Conservation (phyloP, 2,797 vertebrate species). For the Gila robusta region DNA sequence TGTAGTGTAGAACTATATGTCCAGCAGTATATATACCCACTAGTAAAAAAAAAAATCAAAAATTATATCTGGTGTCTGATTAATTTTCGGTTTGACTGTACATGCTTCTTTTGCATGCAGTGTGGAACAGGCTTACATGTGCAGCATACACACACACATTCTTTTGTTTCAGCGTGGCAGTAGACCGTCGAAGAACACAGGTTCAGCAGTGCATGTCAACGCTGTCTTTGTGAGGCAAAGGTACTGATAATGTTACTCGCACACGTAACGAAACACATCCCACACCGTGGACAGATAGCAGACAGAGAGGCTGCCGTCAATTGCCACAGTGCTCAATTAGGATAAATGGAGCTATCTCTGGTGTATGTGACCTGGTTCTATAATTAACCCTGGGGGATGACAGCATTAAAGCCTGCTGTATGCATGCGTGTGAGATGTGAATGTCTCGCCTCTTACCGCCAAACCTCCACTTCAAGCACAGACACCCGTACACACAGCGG, state of each 20-base stretch:
- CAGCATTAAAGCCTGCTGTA: conserved; percentile 64
- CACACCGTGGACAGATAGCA: conserved; percentile 44
- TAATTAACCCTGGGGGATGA: conserved; percentile 77
- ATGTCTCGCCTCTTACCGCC: conserved; percentile 42
- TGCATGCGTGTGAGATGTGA: conserved; percentile 46
- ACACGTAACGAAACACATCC: conserved; percentile 43
- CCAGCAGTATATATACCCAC: too few relatives aligned
- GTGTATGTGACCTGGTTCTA: conserved; percentile 71
- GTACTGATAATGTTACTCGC: conserved; percentile 40
- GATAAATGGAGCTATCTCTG: conserved; percentile 74
- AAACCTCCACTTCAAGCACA: conserved; percentile 9
- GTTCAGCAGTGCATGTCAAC: conserved; percentile 30
- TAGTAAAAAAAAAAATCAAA: too few relatives aligned
- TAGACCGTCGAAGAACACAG: conserved; percentile 35
- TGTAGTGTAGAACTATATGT: too few relatives aligned
- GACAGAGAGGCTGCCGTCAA: conserved; percentile 61
- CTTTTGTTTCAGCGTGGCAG: not conserved
- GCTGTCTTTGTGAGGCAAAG: conserved; percentile 21
- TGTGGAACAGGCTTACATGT: not conserved
- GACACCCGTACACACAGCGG: conserved; percentile 52
- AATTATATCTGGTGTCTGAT: too few relatives aligned
- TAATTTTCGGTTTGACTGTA: too few relatives aligned
- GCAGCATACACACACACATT: conserved; percentile 6
- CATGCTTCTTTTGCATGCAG: not conserved
- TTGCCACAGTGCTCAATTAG: conserved; percentile 67